Base-by-base conservation (phyloP, 2,113 vertebrate species). In the Delphinus delphis region DNA sequence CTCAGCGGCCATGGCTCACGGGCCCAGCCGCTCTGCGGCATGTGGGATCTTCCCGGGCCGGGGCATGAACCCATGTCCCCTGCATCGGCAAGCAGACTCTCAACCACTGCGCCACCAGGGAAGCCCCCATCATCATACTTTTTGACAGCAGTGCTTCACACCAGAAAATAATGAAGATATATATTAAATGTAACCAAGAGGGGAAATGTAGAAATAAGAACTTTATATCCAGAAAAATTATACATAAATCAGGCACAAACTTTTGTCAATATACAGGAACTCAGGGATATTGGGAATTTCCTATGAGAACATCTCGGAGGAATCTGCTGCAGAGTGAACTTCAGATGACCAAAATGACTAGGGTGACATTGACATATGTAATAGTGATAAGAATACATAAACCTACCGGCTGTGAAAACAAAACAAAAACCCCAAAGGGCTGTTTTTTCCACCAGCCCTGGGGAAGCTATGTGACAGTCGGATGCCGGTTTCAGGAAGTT, bases 381-480 rank as follows among this genome's bases (percentile, higher is more conserved):
- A 76, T 23, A 25, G 3, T 77, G 70, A 71, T 73, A 28, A 47
- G 25, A 94, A 67, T 7, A 4, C 28, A 38, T n/a, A n/a, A n/a
- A n/a, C n/a, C n/a, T n/a, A n/a, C 99, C 99, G 99, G 99, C 99
- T 99, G 99, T 99, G 99, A 99, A 99, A 99, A 98, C 97, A 95
- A 98, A 97, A 88, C 97, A 70, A 87, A 97, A 84, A 53, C 33
- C 33, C 25, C 84, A 1, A 8, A n/a, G 87, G 94, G 97, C 98
- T 96, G 95, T 97, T 68, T 68, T 7, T 10, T 96, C 95, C 76
- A 79, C 93, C 97, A 96, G 96, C 96, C 94, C 76, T 79, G 1
- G 18, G 87, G 96, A 97, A 97, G 98, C 98, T 97, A 89, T 44
- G 31, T 90, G 92, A 97, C 98, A 97, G 98, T 97, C 95, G 80